phyloP scores from a whole-genome alignment of 2,888 invertebrate species.

The Timandra comae region DNA sequence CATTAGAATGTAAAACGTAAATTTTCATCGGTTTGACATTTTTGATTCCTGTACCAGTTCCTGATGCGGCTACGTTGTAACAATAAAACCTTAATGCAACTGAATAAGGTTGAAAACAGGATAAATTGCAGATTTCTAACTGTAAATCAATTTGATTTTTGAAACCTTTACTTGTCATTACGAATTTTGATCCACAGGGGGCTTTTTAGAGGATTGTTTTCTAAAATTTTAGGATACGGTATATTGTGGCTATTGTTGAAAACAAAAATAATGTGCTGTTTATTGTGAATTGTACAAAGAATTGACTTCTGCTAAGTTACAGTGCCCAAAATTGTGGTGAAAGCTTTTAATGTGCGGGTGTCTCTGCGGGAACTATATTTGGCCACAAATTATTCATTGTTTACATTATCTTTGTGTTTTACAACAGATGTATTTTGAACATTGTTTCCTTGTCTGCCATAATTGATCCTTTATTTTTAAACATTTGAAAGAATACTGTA shows the following conservation, averaged over 20 bases:
- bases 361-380: conserved; percentile 32
- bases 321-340: conserved; percentile 47
- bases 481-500: too few species aligned
- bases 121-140: conserved; percentile 2
- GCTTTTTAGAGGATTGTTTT: conserved; percentile 51
- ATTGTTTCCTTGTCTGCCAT: too few species aligned
- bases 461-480: too few species aligned
- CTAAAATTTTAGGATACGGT: conserved; percentile 51
- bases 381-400: conserved; percentile 28
- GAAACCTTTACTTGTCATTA: conserved; percentile 57
- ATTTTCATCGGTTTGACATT: conserved; percentile 12
- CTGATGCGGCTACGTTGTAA: conserved; percentile 6
- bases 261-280: conserved; percentile 42
- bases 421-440: too few species aligned
- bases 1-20: not conserved
- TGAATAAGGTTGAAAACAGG: conserved; percentile 19
- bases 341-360: conserved; percentile 44
- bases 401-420: conserved; percentile 11
- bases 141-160: conserved; percentile 24
- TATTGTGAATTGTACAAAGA: conserved; percentile 51
- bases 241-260: conserved; percentile 45
- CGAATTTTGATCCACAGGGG: conserved; percentile 51
- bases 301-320: conserved; percentile 48
- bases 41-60: conserved; percentile 16
- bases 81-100: conserved; percentile 5